These are phyloP conservation scores for Spodoptera picta DNA, from an alignment of 2,888 invertebrate genomes.

Conservation along the genomic window DNA sequence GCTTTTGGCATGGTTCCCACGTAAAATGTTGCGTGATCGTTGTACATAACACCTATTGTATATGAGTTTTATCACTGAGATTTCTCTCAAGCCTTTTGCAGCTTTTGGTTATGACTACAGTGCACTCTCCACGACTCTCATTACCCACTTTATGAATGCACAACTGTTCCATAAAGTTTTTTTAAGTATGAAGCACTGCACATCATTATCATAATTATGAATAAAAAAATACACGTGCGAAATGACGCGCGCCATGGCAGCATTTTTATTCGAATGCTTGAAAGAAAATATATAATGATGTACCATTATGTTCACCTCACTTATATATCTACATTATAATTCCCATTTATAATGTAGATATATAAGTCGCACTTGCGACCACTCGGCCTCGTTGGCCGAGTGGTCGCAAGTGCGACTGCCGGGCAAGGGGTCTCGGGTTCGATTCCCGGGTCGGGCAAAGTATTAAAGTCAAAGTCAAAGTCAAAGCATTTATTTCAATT, in stretches of 20 bases:
- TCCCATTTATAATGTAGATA: constrained; percentile 44
- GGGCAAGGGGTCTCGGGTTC: too few species aligned
- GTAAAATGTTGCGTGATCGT: constrained; percentile 33
- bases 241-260: not conserved
- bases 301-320: constrained; percentile 29
- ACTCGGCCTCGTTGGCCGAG: too few species aligned
- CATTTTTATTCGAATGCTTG: constrained; percentile 30
- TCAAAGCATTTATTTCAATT: too few species aligned
- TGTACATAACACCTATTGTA: constrained; percentile 20
- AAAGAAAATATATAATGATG: constrained; percentile 27
- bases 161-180: constrained; percentile 7
- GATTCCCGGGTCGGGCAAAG: too few species aligned
- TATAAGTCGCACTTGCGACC: too few species aligned
- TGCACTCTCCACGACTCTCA: constrained; percentile 8
- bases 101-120: constrained; percentile 5
- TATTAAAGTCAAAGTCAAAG: too few species aligned
- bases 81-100: constrained; percentile 31
- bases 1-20: constrained; percentile 51
- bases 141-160: constrained; percentile 5
- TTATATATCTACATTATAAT: constrained; percentile 37
- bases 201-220: not conserved
- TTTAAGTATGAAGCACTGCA: constrained; percentile 1
- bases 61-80: constrained; percentile 20
- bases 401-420: too few species aligned
- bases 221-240: constrained; percentile 7